Conservation (phyloP, 2,113 vertebrate species). For the Antennarius striatus region DNA sequence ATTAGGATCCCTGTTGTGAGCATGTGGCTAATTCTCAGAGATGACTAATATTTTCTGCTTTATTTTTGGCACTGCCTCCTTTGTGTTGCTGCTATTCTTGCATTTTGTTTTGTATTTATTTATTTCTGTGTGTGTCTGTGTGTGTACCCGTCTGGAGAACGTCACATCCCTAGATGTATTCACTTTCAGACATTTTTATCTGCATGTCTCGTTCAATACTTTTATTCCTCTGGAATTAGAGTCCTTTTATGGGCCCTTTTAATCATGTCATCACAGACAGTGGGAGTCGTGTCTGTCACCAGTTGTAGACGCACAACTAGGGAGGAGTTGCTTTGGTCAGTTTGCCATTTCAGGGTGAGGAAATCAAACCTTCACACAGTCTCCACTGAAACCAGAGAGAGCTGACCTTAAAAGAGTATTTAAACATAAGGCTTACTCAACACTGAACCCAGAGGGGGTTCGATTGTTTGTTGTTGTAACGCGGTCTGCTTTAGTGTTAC, state of each 20-base stretch:
- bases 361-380: slow-evolving; percentile 54
- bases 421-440: slow-evolving; percentile 65
- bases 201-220: background rate
- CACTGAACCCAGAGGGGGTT: slow-evolving; percentile 36
- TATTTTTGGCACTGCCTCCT: slow-evolving; percentile 33
- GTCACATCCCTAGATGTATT: background rate
- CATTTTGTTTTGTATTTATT: slow-evolving; percentile 1
- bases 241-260: slow-evolving; percentile 5
- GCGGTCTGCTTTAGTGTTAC: slow-evolving; percentile 34
- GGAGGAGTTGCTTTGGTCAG: slow-evolving; percentile 38
- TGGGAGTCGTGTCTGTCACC: background rate
- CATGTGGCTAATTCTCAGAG: slow-evolving; percentile 57
- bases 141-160: background rate
- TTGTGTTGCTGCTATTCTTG: slow-evolving; percentile 50
- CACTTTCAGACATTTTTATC: background rate
- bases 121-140: background rate
- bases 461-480: slow-evolving; percentile 67
- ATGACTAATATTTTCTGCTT: slow-evolving; percentile 60
- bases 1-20: slow-evolving; percentile 41
- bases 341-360: slow-evolving; percentile 59
- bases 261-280: slow-evolving; percentile 2
- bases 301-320: slow-evolving; percentile 6
- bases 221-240: background rate
- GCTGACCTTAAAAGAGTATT: slow-evolving; percentile 71
- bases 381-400: slow-evolving; percentile 72